These are phyloP conservation scores for Isurus oxyrinchus DNA, from an alignment of 2,113 vertebrate genomes.

Conservation along the genomic window DNA sequence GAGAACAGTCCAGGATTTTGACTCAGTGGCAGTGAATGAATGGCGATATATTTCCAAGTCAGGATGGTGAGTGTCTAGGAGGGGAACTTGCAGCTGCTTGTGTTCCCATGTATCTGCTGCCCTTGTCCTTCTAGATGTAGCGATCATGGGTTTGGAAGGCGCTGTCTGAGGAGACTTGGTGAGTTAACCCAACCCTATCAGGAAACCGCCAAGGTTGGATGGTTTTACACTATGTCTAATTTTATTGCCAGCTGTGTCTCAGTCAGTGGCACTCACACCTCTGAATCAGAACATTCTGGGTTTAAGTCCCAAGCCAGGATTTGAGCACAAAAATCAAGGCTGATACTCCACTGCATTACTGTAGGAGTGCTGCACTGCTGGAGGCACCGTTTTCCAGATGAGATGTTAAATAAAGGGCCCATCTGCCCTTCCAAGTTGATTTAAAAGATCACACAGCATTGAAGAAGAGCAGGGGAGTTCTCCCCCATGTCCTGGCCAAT, in stretches of 20 bases:
- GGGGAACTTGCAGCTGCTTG: too few relatives aligned
- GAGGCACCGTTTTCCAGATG: background rate
- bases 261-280: background rate
- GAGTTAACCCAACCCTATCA: background rate
- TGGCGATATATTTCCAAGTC: too few relatives aligned
- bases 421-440: background rate
- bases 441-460: background rate
- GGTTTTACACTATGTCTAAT: background rate
- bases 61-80: too few relatives aligned
- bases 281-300: background rate
- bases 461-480: background rate
- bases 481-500: background rate
- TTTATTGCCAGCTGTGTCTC: background rate
- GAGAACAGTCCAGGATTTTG: too few relatives aligned
- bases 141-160: too few relatives aligned
- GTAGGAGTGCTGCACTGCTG: background rate
- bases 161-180: too few relatives aligned
- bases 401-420: background rate
- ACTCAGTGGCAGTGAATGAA: too few relatives aligned
- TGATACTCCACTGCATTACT: background rate
- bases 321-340: background rate
- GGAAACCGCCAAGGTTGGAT: background rate
- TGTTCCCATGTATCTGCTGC: too few relatives aligned
- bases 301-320: background rate
- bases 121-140: too few relatives aligned